These are phyloP conservation scores for Oncopodura yosiiana DNA, from an alignment of 1,140 invertebrate genomes.

Conservation along the genomic window DNA sequence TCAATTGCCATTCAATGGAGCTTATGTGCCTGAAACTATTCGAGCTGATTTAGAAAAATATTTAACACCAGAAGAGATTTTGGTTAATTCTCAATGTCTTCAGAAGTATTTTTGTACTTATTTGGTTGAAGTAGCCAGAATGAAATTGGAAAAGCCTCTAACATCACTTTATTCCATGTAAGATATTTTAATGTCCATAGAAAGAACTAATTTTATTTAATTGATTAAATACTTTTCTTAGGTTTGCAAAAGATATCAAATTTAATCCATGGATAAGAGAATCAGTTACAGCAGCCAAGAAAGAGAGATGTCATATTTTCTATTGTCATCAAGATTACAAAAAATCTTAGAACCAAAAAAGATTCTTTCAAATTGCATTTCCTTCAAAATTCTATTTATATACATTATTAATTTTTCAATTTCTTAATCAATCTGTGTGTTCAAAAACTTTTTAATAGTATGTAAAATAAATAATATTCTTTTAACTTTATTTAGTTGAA, in stretches of 20 bases:
- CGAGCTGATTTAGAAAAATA: conserved; percentile 19
- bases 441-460: too few species aligned
- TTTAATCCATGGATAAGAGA: conserved; percentile 23
- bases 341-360: neutral
- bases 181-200: neutral
- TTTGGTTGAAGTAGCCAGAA: conserved; percentile 8
- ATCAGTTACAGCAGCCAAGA: conserved; percentile 9
- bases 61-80: conserved; percentile 3
- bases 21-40: conserved; percentile 6
- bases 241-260: conserved; percentile 2
- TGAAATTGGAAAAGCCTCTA: neutral
- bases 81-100: conserved; percentile 22
- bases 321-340: conserved; percentile 6
- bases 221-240: neutral
- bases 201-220: too few species aligned
- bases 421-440: too few species aligned
- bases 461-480: too few species aligned
- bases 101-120: conserved; percentile 18
- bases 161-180: neutral
- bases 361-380: too few species aligned
- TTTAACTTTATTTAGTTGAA: too few species aligned
- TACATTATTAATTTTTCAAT: too few species aligned
- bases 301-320: conserved; percentile 5
- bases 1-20: conserved; percentile 9
- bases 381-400: too few species aligned